A percentile compares a stretch with the other conserved stretches of the same genome.
Conservation (phyloP, 2,113 vertebrate genomes). For the Elaphurus davidianus region DNA sequence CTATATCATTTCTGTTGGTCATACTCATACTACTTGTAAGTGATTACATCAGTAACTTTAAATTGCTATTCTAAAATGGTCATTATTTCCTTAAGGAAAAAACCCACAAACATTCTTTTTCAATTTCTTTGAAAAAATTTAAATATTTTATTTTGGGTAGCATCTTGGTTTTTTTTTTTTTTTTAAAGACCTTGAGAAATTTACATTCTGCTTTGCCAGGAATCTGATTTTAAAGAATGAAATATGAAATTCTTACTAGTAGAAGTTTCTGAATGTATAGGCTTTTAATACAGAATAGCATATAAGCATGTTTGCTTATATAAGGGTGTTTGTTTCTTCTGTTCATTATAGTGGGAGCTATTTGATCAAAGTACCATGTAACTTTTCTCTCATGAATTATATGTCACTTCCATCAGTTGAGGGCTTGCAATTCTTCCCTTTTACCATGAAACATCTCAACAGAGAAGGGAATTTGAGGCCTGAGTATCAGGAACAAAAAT, state of each 20-base stretch:
- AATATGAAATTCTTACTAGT: neutral
- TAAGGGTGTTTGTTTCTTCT: neutral
- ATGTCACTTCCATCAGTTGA: neutral
- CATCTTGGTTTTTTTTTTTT: neutral
- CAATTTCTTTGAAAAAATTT: neutral
- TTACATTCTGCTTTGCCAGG: neutral
- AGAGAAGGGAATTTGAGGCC: neutral
- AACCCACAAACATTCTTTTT: neutral
- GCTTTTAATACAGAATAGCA: neutral
- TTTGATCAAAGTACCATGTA: neutral
- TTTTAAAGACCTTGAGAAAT: neutral
- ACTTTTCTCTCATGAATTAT: neutral
- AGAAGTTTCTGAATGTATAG: neutral
- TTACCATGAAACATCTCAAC: neutral
- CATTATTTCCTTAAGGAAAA: neutral
- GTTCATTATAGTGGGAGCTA: neutral
- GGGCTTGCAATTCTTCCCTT: neutral
- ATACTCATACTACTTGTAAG: neutral
- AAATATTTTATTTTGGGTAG: neutral
- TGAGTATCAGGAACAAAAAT: neutral
- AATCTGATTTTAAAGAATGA: slow-evolving; percentile 7
- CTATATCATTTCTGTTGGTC: neutral
- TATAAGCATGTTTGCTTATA: neutral
- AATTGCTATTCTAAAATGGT: neutral
- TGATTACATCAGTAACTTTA: neutral